Conservation (phyloP, 2,113 vertebrate species). For the Bucco capensis region DNA sequence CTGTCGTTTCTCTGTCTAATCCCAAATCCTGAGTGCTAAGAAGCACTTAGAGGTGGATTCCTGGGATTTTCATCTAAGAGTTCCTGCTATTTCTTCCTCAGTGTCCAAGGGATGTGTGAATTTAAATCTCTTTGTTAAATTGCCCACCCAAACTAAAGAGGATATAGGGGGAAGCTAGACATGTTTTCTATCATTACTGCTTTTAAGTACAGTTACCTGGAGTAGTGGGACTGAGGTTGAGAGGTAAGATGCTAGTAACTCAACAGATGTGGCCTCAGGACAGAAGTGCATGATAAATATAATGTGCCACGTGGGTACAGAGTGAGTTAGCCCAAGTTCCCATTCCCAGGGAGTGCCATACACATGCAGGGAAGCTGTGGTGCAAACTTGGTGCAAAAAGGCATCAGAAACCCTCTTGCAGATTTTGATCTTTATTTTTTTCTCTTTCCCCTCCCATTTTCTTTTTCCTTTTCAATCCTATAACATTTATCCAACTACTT, state of each 20-base stretch:
- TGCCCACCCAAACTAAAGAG: background rate
- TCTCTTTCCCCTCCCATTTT: background rate
- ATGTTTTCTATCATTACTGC: background rate
- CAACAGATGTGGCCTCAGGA: background rate
- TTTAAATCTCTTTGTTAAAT: background rate
- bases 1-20: background rate
- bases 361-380: background rate
- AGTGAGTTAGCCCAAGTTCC: background rate
- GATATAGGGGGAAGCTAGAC: background rate
- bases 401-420: background rate
- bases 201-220: background rate
- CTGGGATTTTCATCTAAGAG: background rate
- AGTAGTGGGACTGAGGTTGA: background rate
- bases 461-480: background rate
- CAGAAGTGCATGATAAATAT: background rate
- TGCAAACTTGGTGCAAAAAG: background rate
- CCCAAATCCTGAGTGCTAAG: background rate
- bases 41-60: background rate
- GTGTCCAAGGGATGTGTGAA: background rate
- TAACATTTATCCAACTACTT: conserved; percentile 33
- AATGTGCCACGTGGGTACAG: background rate
- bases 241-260: background rate
- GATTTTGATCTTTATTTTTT: conserved; percentile 15
- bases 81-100: background rate
- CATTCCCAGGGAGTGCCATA: background rate